A percentile compares a stretch with the other conserved stretches of the same genome.
Evolutionary conservation across 1,140 invertebrate species (phyloP).

Genomic region (Conopomorpha cramerella): DNA sequence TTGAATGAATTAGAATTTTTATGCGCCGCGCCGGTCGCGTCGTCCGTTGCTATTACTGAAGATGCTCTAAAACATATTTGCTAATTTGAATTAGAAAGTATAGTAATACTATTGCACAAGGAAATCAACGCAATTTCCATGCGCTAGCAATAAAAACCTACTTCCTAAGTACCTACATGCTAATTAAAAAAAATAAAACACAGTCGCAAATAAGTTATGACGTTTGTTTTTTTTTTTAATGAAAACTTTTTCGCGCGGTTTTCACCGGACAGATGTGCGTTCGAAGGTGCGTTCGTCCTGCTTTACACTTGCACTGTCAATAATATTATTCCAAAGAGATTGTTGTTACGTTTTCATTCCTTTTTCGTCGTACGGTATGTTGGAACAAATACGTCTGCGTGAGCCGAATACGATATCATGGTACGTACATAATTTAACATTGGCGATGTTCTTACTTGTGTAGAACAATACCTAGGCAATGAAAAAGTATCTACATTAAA

Average conservation of each 20-base stretch:
- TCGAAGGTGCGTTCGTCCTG: conserved; percentile 31
- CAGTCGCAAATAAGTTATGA: no score
- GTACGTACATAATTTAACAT: conserved; percentile 18
- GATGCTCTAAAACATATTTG: conserved; percentile 1
- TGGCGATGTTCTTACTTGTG: no score
- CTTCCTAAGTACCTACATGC: no score
- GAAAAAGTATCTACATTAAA: background rate
- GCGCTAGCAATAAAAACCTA: conserved; percentile 8
- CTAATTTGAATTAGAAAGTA: conserved; percentile 19
- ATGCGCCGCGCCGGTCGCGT: no score
- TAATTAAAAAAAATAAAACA: no score
- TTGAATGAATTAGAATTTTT: background rate
- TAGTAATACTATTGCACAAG: conserved; percentile 2
- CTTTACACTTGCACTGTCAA: conserved; percentile 25
- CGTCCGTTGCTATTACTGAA: no score
- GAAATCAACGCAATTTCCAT: conserved; percentile 8
- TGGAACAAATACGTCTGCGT: conserved; percentile 47
- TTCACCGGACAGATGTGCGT: conserved; percentile 7
- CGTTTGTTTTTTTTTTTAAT: background rate
- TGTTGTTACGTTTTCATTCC: conserved; percentile 30
- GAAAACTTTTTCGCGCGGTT: background rate
- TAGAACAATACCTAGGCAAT: background rate
- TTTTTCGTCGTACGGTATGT: conserved; percentile 51
- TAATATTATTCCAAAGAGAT: conserved; percentile 45
- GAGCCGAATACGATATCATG: conserved; percentile 31